Percentiles rank a stretch among this genome's conserved stretches.
These are phyloP conservation scores for Pachypanchax playfairii DNA, from an alignment of 2,113 vertebrate species.

Conservation along the genomic window DNA sequence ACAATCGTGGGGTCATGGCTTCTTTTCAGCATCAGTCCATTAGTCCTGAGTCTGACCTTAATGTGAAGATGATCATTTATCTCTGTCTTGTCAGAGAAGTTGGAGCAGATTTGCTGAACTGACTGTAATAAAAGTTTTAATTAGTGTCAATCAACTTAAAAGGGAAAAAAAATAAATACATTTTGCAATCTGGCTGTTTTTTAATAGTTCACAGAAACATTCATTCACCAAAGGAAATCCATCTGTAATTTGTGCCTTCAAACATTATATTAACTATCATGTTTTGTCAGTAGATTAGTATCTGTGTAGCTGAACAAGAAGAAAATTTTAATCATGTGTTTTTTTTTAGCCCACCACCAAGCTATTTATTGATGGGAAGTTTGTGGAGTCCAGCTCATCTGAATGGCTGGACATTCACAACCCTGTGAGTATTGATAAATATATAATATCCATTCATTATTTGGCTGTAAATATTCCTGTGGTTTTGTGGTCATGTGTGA, in stretches of 20 bases:
- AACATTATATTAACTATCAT: too few relatives aligned
- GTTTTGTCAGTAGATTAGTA: too few relatives aligned
- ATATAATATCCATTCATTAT: not conserved
- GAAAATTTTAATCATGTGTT: slow-evolving; percentile 32
- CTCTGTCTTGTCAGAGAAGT: too few relatives aligned
- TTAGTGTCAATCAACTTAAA: not conserved
- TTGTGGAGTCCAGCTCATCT: slow-evolving; percentile 91
- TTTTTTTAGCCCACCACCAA: slow-evolving; percentile 89
- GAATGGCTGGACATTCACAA: slow-evolving; percentile 97
- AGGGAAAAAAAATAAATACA: too few relatives aligned
- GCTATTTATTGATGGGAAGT: slow-evolving; percentile 97
- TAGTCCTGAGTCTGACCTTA: too few relatives aligned
- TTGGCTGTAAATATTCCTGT: slow-evolving; percentile 8
- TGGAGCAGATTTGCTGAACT: not conserved
- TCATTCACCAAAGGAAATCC: too few relatives aligned
- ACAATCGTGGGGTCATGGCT: too few relatives aligned
- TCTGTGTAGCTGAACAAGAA: slow-evolving; percentile 12
- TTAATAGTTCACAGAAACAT: not conserved
- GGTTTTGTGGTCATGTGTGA: not conserved
- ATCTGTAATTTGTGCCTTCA: too few relatives aligned
- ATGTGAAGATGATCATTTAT: too few relatives aligned
- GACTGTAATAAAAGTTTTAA: not conserved
- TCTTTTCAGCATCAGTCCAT: too few relatives aligned
- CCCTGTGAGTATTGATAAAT: slow-evolving; percentile 85
- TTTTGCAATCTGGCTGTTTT: not conserved